Evolutionary conservation across 1,140 invertebrate genomes (phyloP), one percentile per base, ranked within the genome.

Genomic region (Lutraria rhynchaena): DNA sequence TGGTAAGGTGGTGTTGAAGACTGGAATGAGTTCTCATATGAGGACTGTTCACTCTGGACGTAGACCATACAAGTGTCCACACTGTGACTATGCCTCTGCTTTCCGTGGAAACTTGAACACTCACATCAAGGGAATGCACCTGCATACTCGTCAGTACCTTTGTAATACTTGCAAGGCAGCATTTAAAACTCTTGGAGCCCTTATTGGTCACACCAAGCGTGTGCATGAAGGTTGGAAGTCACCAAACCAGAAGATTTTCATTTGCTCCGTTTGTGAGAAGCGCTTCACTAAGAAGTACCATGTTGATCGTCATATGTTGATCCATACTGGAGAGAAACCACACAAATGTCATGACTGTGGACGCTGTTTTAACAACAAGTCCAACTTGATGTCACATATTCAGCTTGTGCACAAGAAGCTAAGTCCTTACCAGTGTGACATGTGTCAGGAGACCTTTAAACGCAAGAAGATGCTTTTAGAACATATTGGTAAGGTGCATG

Each of bases 191-290:
- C 86, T 90, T 7, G 89, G 90, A 77, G 90, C 90, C 27, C 73
- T 91, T 65, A 91, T 91, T 84, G 90, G 90, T 17, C 90, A 91
- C 74, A 90, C 89, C 27, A 90, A 90, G 57, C 81, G 89, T 46
- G 90, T 91, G n/a, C 90, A 91, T 82, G 90, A 91, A 75, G 87
- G 88, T n/a, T 90, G 89, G 90, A 90, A 90, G 53, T 90, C 89
- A 15, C 90, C 90, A 19, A 91, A 90, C 65, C 89, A 91, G 70
- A 90, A 90, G 75, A 90, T 90, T 76, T 91, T 91, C 60, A 90
- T 90, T 33, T 91, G 90, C 82, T 90, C 89, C 24, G 90, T 90
- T 1, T 91, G 90, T 81, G 88, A 91, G 74, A 91, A 91, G 63
- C 61, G 89, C 24, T 91, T 91, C 76, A 90, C 88, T 1, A 91